Percentiles rank a stretch among this genome's conserved stretches.
Evolutionary conservation across 2,888 invertebrate genomes (phyloP).

Genomic region (Lamellibrachia columna): DNA sequence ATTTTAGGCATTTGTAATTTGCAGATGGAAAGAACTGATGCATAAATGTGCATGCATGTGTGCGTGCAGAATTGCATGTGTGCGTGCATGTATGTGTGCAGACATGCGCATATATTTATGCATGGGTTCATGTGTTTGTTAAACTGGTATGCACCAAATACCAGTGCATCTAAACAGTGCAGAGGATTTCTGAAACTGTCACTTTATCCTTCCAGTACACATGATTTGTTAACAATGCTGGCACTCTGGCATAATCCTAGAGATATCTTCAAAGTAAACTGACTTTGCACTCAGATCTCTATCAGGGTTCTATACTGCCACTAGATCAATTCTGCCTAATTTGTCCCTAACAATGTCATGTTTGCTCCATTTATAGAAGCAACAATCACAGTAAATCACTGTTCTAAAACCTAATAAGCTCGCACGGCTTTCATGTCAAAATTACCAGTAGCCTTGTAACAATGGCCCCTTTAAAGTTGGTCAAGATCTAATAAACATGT

Average conservation of each 20-base stretch:
- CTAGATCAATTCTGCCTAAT: not conserved
- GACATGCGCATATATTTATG: conserved; percentile 6
- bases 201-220: not conserved
- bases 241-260: no score
- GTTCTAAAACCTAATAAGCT: not conserved
- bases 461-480: not conserved
- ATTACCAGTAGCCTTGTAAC: not conserved
- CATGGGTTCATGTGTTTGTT: not conserved
- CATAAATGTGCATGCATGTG: not conserved
- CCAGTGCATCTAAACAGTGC: not conserved
- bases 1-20: no score
- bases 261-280: not conserved
- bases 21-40: not conserved
- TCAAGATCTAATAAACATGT: not conserved
- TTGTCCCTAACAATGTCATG: not conserved
- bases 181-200: not conserved
- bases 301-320: not conserved
- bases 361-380: not conserved
- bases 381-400: not conserved
- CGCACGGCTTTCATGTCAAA: not conserved
- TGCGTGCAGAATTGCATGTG: not conserved
- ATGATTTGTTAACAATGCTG: not conserved
- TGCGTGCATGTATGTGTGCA: conserved; percentile 7
- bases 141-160: not conserved
- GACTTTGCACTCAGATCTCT: not conserved